These are phyloP conservation scores for Saxidomus purpurata DNA, from an alignment of 1,140 invertebrate species.

Conservation along the genomic window DNA sequence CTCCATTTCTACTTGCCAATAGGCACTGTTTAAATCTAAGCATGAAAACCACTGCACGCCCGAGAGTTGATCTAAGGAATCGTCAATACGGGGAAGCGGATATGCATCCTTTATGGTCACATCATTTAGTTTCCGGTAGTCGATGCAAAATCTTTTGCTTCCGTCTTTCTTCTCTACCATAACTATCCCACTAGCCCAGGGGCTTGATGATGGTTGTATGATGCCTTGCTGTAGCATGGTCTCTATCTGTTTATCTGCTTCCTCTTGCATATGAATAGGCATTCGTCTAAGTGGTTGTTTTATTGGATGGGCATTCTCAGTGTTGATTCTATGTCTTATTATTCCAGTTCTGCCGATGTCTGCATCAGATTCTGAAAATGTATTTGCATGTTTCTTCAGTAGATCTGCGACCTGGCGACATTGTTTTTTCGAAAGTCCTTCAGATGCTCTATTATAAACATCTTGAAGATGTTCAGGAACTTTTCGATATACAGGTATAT, in stretches of 20 bases:
- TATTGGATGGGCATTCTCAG: constrained; percentile 56
- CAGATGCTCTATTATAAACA: background rate
- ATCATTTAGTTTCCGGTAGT: background rate
- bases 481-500: background rate
- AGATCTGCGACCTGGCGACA: background rate
- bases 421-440: background rate
- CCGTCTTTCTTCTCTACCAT: constrained; percentile 28
- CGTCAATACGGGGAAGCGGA: background rate
- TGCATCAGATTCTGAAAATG: constrained; percentile 56
- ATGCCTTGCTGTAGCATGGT: background rate
- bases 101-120: constrained; percentile 10
- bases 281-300: constrained; percentile 61
- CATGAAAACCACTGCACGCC: background rate
- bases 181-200: background rate
- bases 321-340: constrained; percentile 62
- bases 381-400: background rate
- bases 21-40: background rate
- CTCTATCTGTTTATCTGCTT: constrained; percentile 2
- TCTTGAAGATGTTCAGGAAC: background rate
- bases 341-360: constrained; percentile 65
- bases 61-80: background rate
- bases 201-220: background rate
- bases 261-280: constrained; percentile 37
- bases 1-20: background rate
- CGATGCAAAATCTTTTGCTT: background rate